Evolutionary conservation across 2,113 vertebrate species (phyloP).

Genomic region (Gavia stellata): DNA sequence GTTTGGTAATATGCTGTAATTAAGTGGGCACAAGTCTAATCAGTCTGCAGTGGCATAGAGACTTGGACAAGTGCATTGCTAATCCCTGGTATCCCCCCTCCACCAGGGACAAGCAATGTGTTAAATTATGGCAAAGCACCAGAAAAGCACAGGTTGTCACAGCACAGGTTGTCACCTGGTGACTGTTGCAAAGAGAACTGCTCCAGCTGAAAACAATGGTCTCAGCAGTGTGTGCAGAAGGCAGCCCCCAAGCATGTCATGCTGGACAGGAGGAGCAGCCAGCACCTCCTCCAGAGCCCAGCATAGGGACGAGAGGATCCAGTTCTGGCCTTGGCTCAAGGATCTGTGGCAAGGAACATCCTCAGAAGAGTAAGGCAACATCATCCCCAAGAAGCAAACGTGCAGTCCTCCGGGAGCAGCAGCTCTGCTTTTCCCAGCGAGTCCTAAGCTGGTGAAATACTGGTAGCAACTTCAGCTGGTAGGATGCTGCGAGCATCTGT

Average conservation of each 20-base stretch:
- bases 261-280: neutral
- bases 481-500: neutral
- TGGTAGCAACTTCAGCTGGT: neutral
- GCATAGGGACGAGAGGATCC: neutral
- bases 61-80: neutral
- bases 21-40: conserved; percentile 9
- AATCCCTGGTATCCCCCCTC: neutral
- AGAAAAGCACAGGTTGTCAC: neutral
- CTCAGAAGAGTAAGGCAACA: neutral
- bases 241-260: neutral
- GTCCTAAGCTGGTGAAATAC: neutral
- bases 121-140: neutral
- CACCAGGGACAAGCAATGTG: neutral
- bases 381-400: neutral
- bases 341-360: neutral
- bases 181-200: neutral
- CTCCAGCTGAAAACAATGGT: neutral
- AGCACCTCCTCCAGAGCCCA: neutral
- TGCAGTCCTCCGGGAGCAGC: fast-evolving
- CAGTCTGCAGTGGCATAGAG: neutral
- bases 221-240: neutral
- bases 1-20: neutral
- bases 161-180: neutral
- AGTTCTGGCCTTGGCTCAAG: neutral
- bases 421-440: neutral